These are phyloP conservation scores for Leptinotarsa haldemani DNA, from an alignment of 2,888 invertebrate species.

Conservation along the genomic window DNA sequence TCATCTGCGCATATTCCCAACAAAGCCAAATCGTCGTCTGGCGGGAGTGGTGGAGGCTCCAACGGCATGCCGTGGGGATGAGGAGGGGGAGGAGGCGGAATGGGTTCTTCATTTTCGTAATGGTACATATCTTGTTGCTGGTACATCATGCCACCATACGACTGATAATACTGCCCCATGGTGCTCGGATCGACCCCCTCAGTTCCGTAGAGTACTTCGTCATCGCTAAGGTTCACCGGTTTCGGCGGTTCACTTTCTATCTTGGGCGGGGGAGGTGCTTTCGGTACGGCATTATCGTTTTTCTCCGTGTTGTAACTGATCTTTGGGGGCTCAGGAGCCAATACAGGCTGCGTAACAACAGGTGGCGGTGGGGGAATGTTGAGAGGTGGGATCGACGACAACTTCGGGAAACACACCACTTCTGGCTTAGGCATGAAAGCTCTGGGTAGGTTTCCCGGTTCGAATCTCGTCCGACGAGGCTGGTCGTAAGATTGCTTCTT, in stretches of 20 bases:
- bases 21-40: constrained; percentile 78
- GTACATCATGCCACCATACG: constrained; percentile 59
- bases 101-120: constrained; percentile 43
- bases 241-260: constrained; percentile 36
- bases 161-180: constrained; percentile 57
- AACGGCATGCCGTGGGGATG: constrained; percentile 62
- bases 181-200: constrained; percentile 49
- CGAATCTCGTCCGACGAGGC: constrained; percentile 62
- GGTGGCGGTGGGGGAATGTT: constrained; percentile 56
- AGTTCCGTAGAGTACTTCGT: constrained; percentile 52
- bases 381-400: constrained; percentile 61
- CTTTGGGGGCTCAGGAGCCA: constrained; percentile 59
- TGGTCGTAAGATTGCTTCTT: constrained; percentile 67
- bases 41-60: constrained; percentile 63
- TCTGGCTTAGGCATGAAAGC: constrained; percentile 65
- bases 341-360: constrained; percentile 29
- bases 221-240: constrained; percentile 43
- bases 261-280: constrained; percentile 49
- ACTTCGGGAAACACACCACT: constrained; percentile 64
- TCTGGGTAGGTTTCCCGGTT: constrained; percentile 62
- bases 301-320: constrained; percentile 40
- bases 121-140: constrained; percentile 58
- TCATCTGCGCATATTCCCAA: constrained; percentile 88
- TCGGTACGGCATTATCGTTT: constrained; percentile 23
- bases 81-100: constrained; percentile 51